Evolutionary conservation across 2,888 invertebrate species (phyloP), one percentile per base, ranked within the genome.

Genomic region (Automeris io): DNA sequence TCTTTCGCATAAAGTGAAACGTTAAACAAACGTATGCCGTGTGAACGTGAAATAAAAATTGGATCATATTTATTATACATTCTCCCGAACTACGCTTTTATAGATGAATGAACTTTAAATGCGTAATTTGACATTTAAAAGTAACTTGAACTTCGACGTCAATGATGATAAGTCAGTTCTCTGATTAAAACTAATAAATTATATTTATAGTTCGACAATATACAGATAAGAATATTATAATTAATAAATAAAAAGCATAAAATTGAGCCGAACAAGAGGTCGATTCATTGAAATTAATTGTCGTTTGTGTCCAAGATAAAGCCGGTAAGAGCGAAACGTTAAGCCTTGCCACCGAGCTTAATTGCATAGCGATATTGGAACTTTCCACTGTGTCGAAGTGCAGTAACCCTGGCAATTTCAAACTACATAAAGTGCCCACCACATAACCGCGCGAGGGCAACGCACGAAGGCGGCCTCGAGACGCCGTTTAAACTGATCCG

Each of bases 381-480:
- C 52, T 65, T 70, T 70, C 70, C 68, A 67, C 60, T 61, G 53
- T 45, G 45, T 45, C 45, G 43, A 47, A 54, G 60, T 54, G 50
- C 61, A 57, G 51, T 53, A 61, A 54, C 61, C 67, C 61, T 62
- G 51, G 47, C 46, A 45, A 55, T 49, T 54, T 48, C 52, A 43
- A 49, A 53, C 53, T 61, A 57, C 54, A 57, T 54, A 57, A 54
- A 56, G 54, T 56, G 55, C 53, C 46, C 49, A 60, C 58, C 45
- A 43, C 46, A 62, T 61, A 59, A 59, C 59, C 58, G 55, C 53
- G 48, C 46, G 63, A 52, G 78, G 68, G 66, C 76, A 77, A 72
- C 47, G 79, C 57, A 68, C 78, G 61, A 52, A 57, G 57, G 51
- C 70, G 70, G 66, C 70, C 74, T 70, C 70, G 67, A 66, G 63